Conservation (phyloP, 1,140 invertebrate species). For the Diploscapter pachys region DNA sequence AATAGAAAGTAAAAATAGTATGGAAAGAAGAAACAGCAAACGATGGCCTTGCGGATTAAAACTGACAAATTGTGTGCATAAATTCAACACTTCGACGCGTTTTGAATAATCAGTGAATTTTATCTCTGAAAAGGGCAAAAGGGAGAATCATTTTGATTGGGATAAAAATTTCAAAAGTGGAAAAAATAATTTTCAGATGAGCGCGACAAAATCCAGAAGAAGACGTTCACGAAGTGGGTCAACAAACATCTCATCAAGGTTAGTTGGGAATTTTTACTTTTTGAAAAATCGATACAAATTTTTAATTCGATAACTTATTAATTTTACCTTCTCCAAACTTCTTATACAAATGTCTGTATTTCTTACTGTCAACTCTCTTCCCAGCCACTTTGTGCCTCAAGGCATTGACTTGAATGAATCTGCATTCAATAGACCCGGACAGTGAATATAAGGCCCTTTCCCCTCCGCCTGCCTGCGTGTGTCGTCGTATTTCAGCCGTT, state of each 20-base stretch:
- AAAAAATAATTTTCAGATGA: slow-evolving; percentile 76
- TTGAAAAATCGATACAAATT: no score
- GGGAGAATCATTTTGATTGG: background rate
- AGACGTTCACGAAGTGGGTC: slow-evolving; percentile 99
- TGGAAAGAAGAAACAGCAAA: background rate
- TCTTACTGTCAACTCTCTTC: no score
- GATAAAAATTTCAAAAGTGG: background rate
- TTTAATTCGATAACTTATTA: no score
- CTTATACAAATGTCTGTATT: no score
- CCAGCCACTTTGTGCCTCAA: no score
- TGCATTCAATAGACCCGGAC: no score
- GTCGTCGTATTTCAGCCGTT: no score
- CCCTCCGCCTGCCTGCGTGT: no score
- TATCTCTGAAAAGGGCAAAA: no score
- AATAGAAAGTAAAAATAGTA: background rate
- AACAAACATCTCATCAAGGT: slow-evolving; percentile 99
- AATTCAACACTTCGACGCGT: background rate
- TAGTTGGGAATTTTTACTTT: slow-evolving; percentile 58
- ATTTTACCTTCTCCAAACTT: no score
- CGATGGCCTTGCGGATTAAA: background rate
- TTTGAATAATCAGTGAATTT: background rate
- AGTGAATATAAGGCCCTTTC: no score
- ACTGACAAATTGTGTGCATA: background rate
- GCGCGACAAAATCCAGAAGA: slow-evolving; percentile 98
- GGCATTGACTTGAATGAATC: no score